phyloP scores from a whole-genome alignment of 53 echinoderm and acorn worm genomes.

The Mesocentrotus franciscanus region DNA sequence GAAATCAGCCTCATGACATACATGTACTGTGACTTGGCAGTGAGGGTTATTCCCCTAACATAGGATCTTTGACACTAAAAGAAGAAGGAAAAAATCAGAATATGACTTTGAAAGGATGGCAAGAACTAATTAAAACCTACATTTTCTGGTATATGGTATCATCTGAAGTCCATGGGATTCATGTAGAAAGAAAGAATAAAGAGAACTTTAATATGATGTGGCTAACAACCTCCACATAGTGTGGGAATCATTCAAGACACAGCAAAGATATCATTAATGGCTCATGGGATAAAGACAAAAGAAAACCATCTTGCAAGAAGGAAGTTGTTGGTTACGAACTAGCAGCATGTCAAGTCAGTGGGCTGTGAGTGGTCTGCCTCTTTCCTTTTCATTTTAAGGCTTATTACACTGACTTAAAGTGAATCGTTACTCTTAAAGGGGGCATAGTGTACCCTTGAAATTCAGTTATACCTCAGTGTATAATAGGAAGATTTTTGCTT shows the following conservation, averaged over 20 bases:
- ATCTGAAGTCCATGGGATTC: not conserved
- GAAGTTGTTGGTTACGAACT: constrained; percentile 5
- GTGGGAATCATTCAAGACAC: not conserved
- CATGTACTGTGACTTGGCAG: not conserved
- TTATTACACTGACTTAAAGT: not conserved
- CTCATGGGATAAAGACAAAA: constrained; percentile 9
- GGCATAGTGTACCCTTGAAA: not conserved
- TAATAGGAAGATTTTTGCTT: not conserved
- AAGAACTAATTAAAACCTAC: no score
- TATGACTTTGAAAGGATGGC: no score
- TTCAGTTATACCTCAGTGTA: not conserved
- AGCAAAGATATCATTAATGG: not conserved
- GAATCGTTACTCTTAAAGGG: not conserved
- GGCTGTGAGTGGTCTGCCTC: not conserved
- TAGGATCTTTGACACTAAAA: no score
- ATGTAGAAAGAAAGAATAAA: not conserved
- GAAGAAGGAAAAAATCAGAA: no score
- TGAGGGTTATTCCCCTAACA: not conserved
- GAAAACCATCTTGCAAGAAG: constrained; percentile 1
- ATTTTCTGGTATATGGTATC: not conserved
- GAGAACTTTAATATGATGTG: not conserved
- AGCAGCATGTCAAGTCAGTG: not conserved
- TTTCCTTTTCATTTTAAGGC: not conserved
- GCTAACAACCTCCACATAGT: not conserved
- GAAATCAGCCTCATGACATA: no score